phyloP scores from a whole-genome alignment of 2,797 vertebrate genomes.

The Dallia pectoralis region DNA sequence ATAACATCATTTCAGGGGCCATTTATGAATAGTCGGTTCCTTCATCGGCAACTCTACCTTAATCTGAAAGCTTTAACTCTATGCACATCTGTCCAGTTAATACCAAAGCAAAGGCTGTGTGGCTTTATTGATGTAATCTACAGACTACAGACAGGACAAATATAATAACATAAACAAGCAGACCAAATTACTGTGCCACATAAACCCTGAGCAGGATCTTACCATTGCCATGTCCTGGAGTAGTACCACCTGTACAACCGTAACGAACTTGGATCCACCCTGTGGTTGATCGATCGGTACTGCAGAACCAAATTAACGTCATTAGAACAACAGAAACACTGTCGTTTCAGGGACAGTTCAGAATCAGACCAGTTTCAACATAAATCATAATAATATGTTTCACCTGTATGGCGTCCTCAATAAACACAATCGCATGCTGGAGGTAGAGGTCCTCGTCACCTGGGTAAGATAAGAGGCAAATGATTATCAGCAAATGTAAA shows the following conservation, averaged over 20 bases:
- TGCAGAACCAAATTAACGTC: constrained; percentile 41
- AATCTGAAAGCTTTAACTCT: no score
- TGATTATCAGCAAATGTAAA: constrained; percentile 3
- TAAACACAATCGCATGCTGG: constrained; percentile 89
- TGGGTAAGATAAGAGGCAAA: constrained; percentile 26
- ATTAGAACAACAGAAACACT: neutral
- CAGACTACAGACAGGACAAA: neutral
- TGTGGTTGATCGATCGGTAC: constrained; percentile 96
- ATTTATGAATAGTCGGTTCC: no score
- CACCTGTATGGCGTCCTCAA: constrained; percentile 93
- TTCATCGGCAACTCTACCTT: no score
- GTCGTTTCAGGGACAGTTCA: neutral
- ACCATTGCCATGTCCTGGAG: constrained; percentile 87
- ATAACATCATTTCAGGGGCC: no score
- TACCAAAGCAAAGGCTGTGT: no score
- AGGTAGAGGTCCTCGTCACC: constrained; percentile 72
- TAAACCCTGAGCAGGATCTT: constrained; percentile 44
- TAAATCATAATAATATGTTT: constrained; percentile 12
- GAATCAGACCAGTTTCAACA: neutral
- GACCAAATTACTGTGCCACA: neutral
- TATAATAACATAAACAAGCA: neutral
- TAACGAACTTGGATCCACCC: constrained; percentile 83
- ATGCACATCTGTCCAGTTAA: no score
- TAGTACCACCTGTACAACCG: constrained; percentile 89
- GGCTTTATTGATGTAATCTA: neutral